phyloP scores from a whole-genome alignment of 2,888 invertebrate genomes.

The Caenorhabditis panamensis region DNA sequence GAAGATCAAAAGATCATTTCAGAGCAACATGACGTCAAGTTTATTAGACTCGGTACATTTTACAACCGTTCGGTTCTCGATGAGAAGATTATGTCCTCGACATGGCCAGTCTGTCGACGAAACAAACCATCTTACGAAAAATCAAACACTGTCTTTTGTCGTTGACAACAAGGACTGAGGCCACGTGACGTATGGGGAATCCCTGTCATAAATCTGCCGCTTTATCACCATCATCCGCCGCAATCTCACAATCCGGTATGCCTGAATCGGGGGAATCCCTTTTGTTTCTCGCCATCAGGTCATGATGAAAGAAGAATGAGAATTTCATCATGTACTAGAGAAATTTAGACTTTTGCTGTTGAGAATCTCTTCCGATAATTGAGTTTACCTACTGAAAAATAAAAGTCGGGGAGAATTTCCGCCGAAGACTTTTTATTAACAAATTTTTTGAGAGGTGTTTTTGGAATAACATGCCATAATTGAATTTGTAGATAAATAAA shows the following conservation, averaged over 20 bases:
- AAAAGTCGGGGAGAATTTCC: too few species aligned
- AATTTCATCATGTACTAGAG: slow-evolving; percentile 35
- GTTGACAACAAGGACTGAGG: slow-evolving; percentile 29
- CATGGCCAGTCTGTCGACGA: slow-evolving; percentile 30
- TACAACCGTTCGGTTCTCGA: slow-evolving; percentile 15
- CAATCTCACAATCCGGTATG: slow-evolving; percentile 45
- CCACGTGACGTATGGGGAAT: slow-evolving; percentile 60
- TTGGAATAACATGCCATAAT: too few species aligned
- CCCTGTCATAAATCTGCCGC: slow-evolving; percentile 44
- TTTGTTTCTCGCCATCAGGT: slow-evolving; percentile 1
- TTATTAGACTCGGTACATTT: slow-evolving; percentile 19
- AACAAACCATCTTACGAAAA: slow-evolving; percentile 36
- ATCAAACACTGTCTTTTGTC: slow-evolving; percentile 39
- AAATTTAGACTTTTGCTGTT: too few species aligned
- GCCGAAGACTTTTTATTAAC: too few species aligned
- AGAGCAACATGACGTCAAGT: slow-evolving; percentile 11
- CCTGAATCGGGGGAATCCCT: slow-evolving; percentile 23
- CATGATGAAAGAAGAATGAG: slow-evolving; percentile 17
- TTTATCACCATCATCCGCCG: slow-evolving; percentile 26
- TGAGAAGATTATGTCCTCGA: slow-evolving; percentile 24
- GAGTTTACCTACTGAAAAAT: too few species aligned
- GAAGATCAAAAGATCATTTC: slow-evolving; percentile 21
- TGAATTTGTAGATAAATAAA: too few species aligned
- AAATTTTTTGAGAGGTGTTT: too few species aligned
- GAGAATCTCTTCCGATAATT: too few species aligned